Base-by-base conservation (phyloP, 2,888 invertebrate genomes). In the Harpalus rufipes region DNA sequence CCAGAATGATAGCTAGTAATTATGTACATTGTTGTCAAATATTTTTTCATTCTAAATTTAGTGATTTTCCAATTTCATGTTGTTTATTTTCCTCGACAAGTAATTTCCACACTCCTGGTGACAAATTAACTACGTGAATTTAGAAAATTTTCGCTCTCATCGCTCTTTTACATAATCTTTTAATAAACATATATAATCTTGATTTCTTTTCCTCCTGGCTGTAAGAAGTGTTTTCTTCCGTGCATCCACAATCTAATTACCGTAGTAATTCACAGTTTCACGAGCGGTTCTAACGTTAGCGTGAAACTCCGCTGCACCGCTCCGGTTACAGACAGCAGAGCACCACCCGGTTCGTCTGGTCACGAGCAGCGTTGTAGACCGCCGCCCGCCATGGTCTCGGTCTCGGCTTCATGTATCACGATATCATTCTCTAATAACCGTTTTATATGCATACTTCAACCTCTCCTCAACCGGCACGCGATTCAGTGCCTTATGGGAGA, bases 381-480 rank as follows among this genome's bases (percentile, higher is more conserved):
- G 44, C 44, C 44, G 44, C 7, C 44, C 44, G 44, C 78, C 72
- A 12, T 32, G 68, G 32, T 32, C 44, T 58, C 63, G 56, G 84
- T 56, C 44, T 58, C 78, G 56, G 84, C 65, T 78, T 84, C 84
- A 78, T 84, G 78, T 84, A 84, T 76, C 84, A 78, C 84, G 84
- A 84, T 84, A 84, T 78, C 41, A 84, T 78, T 51, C 84, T 78
- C 61, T 84, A 84, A 84, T 84, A 84, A 84, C 84, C 84, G 65
- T 84, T 84, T 84, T 84, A 84, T 84, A 84, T 84, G 84, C 84
- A 84, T 84, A 84, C 78, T 83, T 76, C 84, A 74, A 41, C 44
- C 72, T 74, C 44, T 41, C 72, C 72, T 32, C 32, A 68, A 32
- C 25, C 7, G n/a, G 32, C 41, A 18, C 72, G 44, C 72, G 10